phyloP scores from a whole-genome alignment of 2,888 invertebrate species.

The Masnerella sp. region DNA sequence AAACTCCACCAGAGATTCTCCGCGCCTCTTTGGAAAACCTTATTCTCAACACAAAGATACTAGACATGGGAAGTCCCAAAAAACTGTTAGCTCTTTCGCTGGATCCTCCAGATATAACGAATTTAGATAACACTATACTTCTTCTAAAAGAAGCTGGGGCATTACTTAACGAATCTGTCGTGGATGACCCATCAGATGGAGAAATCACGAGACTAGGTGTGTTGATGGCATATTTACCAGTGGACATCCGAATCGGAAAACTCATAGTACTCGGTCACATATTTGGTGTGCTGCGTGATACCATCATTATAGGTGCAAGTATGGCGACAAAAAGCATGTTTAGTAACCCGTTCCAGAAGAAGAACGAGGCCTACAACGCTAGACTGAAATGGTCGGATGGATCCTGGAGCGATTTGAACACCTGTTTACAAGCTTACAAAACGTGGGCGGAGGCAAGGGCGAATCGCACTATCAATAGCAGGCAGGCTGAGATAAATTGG shows the following conservation, averaged over 20 bases:
- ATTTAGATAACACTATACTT: constrained; percentile 89
- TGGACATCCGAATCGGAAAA: background rate
- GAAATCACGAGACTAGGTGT: background rate
- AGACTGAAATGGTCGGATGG: constrained; percentile 90
- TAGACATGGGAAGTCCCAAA: constrained; percentile 89
- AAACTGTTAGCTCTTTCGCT: constrained; percentile 90
- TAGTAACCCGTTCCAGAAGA: background rate
- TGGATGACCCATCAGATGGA: background rate
- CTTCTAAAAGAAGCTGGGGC: constrained; percentile 92
- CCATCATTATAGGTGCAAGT: background rate
- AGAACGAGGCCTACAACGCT: constrained; percentile 82
- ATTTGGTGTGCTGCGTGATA: background rate
- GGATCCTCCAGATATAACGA: constrained; percentile 89
- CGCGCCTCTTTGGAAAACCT: constrained; percentile 89
- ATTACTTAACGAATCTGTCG: constrained; percentile 71
- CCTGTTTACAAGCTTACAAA: constrained; percentile 88
- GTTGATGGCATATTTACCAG: background rate
- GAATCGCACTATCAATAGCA: constrained; percentile 80
- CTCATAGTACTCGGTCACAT: background rate
- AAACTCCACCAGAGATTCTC: constrained; percentile 86
- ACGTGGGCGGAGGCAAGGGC: constrained; percentile 84
- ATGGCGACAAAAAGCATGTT: background rate
- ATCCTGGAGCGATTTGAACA: constrained; percentile 90
- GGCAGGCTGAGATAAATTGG: constrained; percentile 81
- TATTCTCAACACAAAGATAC: constrained; percentile 88